phyloP scores from a whole-genome alignment of 2,888 invertebrate species.

The Aphodius granarius region DNA sequence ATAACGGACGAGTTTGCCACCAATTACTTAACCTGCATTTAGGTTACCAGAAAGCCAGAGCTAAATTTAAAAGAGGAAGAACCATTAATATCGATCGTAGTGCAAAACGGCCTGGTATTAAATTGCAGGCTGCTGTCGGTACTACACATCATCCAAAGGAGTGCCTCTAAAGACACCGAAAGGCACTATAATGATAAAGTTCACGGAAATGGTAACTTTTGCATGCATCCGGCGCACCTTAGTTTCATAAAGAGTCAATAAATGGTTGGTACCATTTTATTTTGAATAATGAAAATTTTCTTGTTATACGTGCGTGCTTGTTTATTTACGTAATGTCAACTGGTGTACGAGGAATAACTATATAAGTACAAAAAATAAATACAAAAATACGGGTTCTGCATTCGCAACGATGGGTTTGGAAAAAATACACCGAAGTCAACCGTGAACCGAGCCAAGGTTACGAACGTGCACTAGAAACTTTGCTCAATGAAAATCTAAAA shows the following conservation, averaged over 20 bases:
- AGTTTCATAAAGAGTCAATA: too few species aligned
- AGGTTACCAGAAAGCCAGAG: background rate
- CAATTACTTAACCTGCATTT: background rate
- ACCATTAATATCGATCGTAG: background rate
- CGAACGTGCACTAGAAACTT: conserved; percentile 25
- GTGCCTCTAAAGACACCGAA: background rate
- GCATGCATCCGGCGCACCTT: background rate
- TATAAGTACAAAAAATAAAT: background rate
- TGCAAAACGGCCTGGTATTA: background rate
- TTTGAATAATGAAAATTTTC: conserved; percentile 15
- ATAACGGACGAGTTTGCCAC: background rate
- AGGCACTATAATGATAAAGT: background rate
- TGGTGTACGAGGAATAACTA: background rate
- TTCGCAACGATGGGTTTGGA: background rate
- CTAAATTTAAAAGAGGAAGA: background rate
- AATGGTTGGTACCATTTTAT: conserved; percentile 23
- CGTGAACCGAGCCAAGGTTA: conserved; percentile 31
- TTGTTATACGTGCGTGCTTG: background rate
- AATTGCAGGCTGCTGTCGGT: background rate
- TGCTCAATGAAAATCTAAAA: conserved; percentile 21
- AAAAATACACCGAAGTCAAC: conserved; percentile 6
- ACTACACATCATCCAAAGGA: background rate
- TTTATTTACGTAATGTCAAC: background rate
- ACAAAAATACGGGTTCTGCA: background rate
- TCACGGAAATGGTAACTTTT: background rate